A percentile compares a stretch with the other conserved stretches of the same genome.
Conservation (phyloP, 2,113 vertebrate species). For the Lepus europaeus region DNA sequence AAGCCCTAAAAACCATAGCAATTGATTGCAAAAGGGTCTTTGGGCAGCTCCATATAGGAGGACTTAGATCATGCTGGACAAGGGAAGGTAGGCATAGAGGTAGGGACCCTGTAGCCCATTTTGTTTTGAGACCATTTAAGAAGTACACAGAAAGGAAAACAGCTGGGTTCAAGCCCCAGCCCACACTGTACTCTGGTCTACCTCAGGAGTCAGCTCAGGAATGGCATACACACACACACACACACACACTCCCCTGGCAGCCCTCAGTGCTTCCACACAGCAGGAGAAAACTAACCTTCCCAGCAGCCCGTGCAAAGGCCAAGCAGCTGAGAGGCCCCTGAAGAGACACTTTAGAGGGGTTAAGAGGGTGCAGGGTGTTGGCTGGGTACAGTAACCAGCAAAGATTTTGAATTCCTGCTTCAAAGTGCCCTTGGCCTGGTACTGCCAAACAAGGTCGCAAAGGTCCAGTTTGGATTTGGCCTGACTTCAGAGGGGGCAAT, state of each 20-base stretch:
- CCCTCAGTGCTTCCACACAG: slow-evolving; percentile 50
- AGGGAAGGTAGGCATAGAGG: background rate
- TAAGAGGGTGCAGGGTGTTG: background rate
- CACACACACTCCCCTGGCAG: background rate
- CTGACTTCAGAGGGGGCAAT: slow-evolving; percentile 76
- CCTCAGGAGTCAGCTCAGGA: slow-evolving; percentile 55
- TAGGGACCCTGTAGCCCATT: background rate
- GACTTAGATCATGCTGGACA: background rate
- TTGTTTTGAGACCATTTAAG: slow-evolving; percentile 13
- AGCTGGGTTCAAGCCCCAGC: background rate
- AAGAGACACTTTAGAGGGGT: slow-evolving; percentile 46
- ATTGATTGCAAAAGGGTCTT: background rate
- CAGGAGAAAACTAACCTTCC: slow-evolving; percentile 55
- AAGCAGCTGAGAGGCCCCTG: background rate
- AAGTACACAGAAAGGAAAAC: slow-evolving; percentile 9
- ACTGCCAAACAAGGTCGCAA: slow-evolving; percentile 72
- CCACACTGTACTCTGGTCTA: slow-evolving; percentile 40
- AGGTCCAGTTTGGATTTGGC: slow-evolving; percentile 70
- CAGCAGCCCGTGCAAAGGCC: slow-evolving; percentile 32
- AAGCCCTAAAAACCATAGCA: slow-evolving; percentile 3
- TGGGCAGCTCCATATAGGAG: background rate
- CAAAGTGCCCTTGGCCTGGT: slow-evolving; percentile 38
- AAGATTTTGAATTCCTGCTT: slow-evolving; percentile 58
- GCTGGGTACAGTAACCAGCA: slow-evolving; percentile 30
- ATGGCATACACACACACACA: background rate